A percentile compares a stretch with the other conserved stretches of the same genome.
These are phyloP conservation scores for Portevinia maculata DNA, from an alignment of 2,888 invertebrate species.

Conservation along the genomic window DNA sequence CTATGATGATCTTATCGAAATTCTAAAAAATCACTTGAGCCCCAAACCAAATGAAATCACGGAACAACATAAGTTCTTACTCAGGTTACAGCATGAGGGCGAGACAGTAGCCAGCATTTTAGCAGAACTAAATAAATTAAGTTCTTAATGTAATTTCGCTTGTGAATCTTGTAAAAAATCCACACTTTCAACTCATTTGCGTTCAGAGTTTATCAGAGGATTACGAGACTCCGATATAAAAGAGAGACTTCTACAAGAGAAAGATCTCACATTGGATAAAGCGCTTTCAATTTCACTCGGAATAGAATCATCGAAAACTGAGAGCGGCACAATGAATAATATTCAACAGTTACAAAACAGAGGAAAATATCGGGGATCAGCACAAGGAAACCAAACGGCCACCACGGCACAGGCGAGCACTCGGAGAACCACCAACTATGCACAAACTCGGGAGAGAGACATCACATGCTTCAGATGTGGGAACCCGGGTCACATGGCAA, in stretches of 20 bases:
- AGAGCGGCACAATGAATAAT: conserved; percentile 14
- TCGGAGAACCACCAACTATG: neutral
- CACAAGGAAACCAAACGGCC: neutral
- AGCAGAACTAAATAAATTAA: neutral
- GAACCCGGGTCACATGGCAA: conserved; percentile 8
- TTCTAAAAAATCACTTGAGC: too few relatives aligned
- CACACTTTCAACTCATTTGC: conserved; percentile 8
- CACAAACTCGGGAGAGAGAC: neutral
- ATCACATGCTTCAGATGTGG: conserved; percentile 12
- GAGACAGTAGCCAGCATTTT: neutral
- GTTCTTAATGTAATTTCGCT: too few relatives aligned
- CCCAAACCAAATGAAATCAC: too few relatives aligned
- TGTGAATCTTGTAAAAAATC: conserved; percentile 25
- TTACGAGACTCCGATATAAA: conserved; percentile 18
- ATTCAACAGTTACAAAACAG: conserved; percentile 4
- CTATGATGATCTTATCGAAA: too few relatives aligned
- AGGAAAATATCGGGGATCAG: neutral
- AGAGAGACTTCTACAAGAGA: conserved; percentile 21
- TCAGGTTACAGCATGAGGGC: neutral
- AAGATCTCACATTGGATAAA: conserved; percentile 8
- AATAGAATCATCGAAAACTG: conserved; percentile 16
- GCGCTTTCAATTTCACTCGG: too few relatives aligned
- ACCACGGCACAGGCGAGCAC: neutral
- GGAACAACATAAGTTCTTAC: too few relatives aligned
- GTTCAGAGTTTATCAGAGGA: conserved; percentile 20